phyloP scores from a whole-genome alignment of 2,888 invertebrate genomes.

The Brachylomia viminalis region DNA sequence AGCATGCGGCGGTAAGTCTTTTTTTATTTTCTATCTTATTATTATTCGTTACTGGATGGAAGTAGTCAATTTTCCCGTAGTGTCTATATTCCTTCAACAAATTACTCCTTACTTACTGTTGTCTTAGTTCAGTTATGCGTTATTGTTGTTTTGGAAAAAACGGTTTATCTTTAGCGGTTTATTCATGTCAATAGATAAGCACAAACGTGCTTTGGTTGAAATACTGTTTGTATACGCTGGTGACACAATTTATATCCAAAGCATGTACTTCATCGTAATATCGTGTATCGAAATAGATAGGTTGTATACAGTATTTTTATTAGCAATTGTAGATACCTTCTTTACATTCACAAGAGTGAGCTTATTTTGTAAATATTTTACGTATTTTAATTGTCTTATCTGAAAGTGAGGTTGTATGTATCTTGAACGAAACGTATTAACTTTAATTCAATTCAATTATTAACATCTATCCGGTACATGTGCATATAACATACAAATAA shows the following conservation, averaged over 20 bases:
- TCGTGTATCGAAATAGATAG: background rate
- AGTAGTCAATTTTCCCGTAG: no score
- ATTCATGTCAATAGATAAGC: constrained; percentile 3
- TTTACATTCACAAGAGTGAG: background rate
- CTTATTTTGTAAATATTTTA: background rate
- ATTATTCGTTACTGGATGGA: no score
- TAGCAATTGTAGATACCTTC: background rate
- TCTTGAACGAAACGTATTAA: background rate
- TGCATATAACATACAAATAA: constrained; percentile 27
- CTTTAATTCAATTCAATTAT: constrained; percentile 11
- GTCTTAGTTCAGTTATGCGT: no score
- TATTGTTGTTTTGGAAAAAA: no score
- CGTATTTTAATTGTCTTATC: background rate
- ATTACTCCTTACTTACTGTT: no score
- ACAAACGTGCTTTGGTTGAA: background rate
- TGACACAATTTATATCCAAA: constrained; percentile 28
- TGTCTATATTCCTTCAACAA: background rate
- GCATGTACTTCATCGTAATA: background rate
- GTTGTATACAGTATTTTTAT: background rate
- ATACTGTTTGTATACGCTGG: background rate
- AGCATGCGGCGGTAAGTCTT: constrained; percentile 95
- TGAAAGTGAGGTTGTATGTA: background rate
- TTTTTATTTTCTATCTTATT: no score
- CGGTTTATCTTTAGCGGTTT: no score
- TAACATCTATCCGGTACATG: background rate